Conservation (phyloP, 1,140 invertebrate species). For the Hycleus cichorii region DNA sequence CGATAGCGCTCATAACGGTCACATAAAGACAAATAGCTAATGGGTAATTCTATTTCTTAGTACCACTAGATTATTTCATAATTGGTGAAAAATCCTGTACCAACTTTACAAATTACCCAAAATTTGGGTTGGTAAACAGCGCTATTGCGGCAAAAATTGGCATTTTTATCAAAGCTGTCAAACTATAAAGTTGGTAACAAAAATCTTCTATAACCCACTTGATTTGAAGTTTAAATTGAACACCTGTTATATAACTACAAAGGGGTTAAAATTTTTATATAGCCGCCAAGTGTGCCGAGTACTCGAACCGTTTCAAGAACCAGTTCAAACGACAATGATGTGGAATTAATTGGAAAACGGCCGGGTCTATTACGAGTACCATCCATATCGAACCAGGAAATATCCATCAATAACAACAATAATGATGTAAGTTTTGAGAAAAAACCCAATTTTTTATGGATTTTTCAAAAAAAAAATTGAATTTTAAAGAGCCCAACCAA, state of each 20-base stretch:
- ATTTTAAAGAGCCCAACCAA: conserved; percentile 39
- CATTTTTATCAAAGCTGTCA: not conserved
- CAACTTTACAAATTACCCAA: not conserved
- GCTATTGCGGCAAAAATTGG: not conserved
- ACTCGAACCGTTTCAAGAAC: conserved; percentile 41
- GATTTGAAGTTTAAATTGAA: not conserved
- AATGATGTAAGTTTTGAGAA: conserved; percentile 2
- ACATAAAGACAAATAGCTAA: too few species aligned
- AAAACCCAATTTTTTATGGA: not conserved
- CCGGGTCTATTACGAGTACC: conserved; percentile 49
- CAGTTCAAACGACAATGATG: conserved; percentile 34
- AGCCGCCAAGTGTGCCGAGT: conserved; percentile 22
- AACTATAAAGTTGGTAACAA: not conserved
- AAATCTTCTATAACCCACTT: not conserved
- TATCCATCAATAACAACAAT: conserved; percentile 34
- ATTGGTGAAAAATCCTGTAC: too few species aligned
- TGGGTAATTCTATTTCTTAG: too few species aligned
- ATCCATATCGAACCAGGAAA: conserved; percentile 44
- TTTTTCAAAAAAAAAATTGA: not conserved
- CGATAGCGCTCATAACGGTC: too few species aligned
- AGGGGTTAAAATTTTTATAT: not conserved
- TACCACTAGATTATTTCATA: too few species aligned
- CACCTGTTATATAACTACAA: not conserved
- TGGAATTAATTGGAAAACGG: conserved; percentile 31
- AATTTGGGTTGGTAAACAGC: not conserved